These are phyloP conservation scores for Cynaeus angustus DNA, from an alignment of 2,888 invertebrate species.

Conservation along the genomic window DNA sequence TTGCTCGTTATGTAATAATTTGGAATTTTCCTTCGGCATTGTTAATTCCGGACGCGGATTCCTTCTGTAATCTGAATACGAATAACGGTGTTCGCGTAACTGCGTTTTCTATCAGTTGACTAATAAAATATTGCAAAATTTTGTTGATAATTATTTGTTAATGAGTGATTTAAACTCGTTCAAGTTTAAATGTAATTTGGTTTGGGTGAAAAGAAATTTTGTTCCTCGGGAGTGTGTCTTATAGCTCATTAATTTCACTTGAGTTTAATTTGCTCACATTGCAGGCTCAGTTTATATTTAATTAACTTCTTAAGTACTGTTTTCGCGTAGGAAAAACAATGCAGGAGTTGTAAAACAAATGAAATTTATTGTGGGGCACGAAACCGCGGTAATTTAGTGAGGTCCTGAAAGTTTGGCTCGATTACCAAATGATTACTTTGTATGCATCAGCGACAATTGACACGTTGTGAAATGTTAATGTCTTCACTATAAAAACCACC, in stretches of 20 bases:
- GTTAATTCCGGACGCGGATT: conserved; percentile 37
- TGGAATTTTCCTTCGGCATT: conserved; percentile 19
- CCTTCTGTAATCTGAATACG: conserved; percentile 36
- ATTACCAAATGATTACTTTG: conserved; percentile 51
- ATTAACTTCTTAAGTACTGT: conserved; percentile 24
- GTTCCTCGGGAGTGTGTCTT: too few relatives aligned
- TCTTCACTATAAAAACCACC: conserved; percentile 56
- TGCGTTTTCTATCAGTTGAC: conserved; percentile 38
- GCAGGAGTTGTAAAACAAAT: conserved; percentile 8
- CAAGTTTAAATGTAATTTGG: background rate
- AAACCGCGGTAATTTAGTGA: background rate
- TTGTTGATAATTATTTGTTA: too few relatives aligned
- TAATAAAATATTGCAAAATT: conserved; percentile 21
- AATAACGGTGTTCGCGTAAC: conserved; percentile 24
- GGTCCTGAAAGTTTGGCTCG: conserved; percentile 15
- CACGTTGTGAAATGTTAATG: conserved; percentile 56
- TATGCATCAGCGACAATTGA: conserved; percentile 53
- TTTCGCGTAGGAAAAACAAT: conserved; percentile 4
- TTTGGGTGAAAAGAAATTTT: background rate
- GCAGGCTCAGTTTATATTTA: conserved; percentile 26
- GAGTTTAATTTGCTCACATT: conserved; percentile 13
- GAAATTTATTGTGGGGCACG: background rate
- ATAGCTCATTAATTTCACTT: background rate
- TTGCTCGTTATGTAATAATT: conserved; percentile 36
- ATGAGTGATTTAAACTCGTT: background rate